Evolutionary conservation across 2,113 vertebrate species (phyloP).

Genomic region (Plecotus auritus): DNA sequence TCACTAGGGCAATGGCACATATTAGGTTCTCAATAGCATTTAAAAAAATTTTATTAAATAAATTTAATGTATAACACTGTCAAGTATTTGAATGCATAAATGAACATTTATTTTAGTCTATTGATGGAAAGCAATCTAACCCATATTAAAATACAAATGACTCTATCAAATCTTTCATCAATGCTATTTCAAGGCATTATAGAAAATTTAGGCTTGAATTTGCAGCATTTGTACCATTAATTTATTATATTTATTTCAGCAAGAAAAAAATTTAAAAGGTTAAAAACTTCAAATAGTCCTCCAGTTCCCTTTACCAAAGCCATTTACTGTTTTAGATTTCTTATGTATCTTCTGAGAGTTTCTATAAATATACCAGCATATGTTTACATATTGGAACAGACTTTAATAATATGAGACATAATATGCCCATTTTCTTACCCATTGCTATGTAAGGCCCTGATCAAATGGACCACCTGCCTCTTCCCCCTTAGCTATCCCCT

Average conservation of each 20-base stretch:
- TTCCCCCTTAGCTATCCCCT: neutral
- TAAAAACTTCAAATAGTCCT: neutral
- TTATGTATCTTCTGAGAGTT: neutral
- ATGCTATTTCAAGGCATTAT: neutral
- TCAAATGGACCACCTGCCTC: neutral
- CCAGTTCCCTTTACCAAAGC: neutral
- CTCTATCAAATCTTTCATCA: neutral
- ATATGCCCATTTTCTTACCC: neutral
- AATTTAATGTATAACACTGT: neutral
- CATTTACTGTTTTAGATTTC: neutral
- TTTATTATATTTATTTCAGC: slow-evolving; percentile 31
- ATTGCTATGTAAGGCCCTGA: neutral
- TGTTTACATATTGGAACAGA: neutral
- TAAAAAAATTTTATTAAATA: neutral
- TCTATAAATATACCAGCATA: neutral
- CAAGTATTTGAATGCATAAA: neutral
- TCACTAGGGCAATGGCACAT: neutral
- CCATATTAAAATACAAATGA: neutral
- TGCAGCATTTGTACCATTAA: neutral
- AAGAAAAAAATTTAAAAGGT: neutral
- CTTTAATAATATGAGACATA: neutral
- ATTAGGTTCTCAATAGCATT: neutral
- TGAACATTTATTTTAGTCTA: neutral
- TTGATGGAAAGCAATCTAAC: neutral
- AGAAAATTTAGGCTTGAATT: neutral